Evolutionary conservation across 2,888 invertebrate species (phyloP).

Genomic region (Drosophila atripex): DNA sequence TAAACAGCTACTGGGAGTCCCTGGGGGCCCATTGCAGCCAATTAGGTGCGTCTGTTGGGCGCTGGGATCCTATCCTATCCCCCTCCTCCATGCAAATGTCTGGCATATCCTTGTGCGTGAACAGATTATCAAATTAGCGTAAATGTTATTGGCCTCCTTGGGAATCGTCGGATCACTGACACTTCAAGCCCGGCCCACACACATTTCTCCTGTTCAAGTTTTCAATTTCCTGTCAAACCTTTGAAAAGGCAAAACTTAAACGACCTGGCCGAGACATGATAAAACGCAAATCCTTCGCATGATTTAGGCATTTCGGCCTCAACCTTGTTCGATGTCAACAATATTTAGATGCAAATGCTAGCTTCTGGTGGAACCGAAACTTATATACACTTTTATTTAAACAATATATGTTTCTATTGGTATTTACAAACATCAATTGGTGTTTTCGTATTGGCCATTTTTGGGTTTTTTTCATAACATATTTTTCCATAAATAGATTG

Average conservation of each 20-base stretch:
- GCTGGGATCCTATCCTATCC: slow-evolving; percentile 20
- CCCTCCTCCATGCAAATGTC: slow-evolving; percentile 77
- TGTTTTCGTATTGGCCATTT: too few relatives aligned
- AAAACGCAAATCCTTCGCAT: slow-evolving; percentile 71
- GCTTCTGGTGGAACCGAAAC: too few relatives aligned
- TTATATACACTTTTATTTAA: too few relatives aligned
- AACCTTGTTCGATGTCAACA: slow-evolving; percentile 69
- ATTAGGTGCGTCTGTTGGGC: slow-evolving; percentile 79
- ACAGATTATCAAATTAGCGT: slow-evolving; percentile 80
- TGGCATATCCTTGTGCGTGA: slow-evolving; percentile 69
- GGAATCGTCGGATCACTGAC: slow-evolving; percentile 59
- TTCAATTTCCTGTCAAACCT: slow-evolving; percentile 74
- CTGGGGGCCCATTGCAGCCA: slow-evolving; percentile 84
- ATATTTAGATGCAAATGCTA: slow-evolving; percentile 43
- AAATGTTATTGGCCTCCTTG: slow-evolving; percentile 70
- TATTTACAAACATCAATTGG: too few relatives aligned
- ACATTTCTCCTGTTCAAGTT: slow-evolving; percentile 56
- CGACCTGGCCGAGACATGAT: slow-evolving; percentile 47
- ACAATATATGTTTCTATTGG: too few relatives aligned
- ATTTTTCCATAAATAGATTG: too few relatives aligned
- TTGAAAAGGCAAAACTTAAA: slow-evolving; percentile 28
- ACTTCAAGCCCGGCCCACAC: slow-evolving; percentile 43
- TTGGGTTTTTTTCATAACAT: too few relatives aligned
- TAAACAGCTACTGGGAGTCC: slow-evolving; percentile 63
- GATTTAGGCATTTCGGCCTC: slow-evolving; percentile 66